Base-by-base conservation (phyloP, 2,888 invertebrate species). In the Thymelicus acteon region DNA sequence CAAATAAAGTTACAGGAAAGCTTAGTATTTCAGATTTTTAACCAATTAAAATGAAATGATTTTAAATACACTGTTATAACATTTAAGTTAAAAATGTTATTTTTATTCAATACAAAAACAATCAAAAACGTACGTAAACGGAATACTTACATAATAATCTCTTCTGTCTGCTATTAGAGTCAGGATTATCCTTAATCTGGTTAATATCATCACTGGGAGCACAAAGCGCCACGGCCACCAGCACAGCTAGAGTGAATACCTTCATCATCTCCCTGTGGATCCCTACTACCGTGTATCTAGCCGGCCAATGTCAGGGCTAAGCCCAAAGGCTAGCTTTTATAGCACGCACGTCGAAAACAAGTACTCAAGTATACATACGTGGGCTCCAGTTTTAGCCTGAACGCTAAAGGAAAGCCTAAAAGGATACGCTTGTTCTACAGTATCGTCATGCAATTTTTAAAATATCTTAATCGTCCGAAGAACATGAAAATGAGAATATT, bases 281-380 rank as follows among this genome's bases (percentile, higher is more conserved):
- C 78, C 63, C 69, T 63, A 76, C 82, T 72, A 73, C 79, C 79
- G 81, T 78, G 76, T 77, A 76, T 78, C 79, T 80, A 78, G 80
- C 78, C 85, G 88, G 86, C 85, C 91, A 93, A 92, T 93, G 93
- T 92, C 93, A 92, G 91, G 93, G 91, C 82, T 89, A 83, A 81
- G 79, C 79, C 80, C 83, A 82, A 78, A 79, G 78, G 80, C 90
- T 90, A 90, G 90, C 92, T 93, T 93, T 87, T 93, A 93, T 93
- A 93, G 83, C 78, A 82, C 84, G 80, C 84, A 82, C 82, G 77
- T 81, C 77, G 82, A 85, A 88, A 89, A 91, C 89, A 87, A 86
- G 86, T 86, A 85, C 82, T 78, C 71, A 79, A 73, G 78, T 82
- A 79, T 82, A 84, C 76, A 78, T 86, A 90, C 87, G 92, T 92